Percentiles rank a stretch among this genome's conserved stretches.
phyloP scores from a whole-genome alignment of 2,797 vertebrate species.

The Myotis planiceps region DNA sequence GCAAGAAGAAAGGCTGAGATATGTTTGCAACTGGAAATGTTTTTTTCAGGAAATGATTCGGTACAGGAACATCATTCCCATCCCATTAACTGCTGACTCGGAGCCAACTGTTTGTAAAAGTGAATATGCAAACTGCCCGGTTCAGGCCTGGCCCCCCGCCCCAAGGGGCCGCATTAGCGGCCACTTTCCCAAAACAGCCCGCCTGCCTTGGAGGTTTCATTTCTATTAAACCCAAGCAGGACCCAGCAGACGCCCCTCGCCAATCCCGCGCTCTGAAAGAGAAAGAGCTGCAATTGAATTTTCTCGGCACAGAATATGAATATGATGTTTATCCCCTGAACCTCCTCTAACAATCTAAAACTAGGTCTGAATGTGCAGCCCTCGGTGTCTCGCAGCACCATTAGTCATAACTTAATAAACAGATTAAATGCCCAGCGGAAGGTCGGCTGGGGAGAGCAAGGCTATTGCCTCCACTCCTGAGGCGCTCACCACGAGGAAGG shows the following conservation, averaged over 20 bases:
- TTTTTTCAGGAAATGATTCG: slow-evolving; percentile 89
- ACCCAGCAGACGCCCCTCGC: slow-evolving; percentile 72
- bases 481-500: not conserved
- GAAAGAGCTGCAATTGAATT: slow-evolving; percentile 76
- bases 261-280: not conserved
- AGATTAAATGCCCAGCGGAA: slow-evolving; percentile 53
- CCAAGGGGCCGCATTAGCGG: slow-evolving; percentile 84
- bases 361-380: slow-evolving; percentile 33
- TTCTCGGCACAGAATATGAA: slow-evolving; percentile 71
- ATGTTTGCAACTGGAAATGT: slow-evolving; percentile 88
- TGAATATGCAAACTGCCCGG: slow-evolving; percentile 87
- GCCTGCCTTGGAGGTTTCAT: slow-evolving; percentile 78
- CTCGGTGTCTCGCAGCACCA: not conserved
- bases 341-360: slow-evolving; percentile 73
- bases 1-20: slow-evolving; percentile 85
- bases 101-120: slow-evolving; percentile 89
- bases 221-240: slow-evolving; percentile 84
- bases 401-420: slow-evolving; percentile 70
- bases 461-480: not conserved
- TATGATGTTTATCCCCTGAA: slow-evolving; percentile 70
- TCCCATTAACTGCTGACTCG: slow-evolving; percentile 90
- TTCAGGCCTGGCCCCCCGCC: slow-evolving; percentile 80
- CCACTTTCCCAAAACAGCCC: slow-evolving; percentile 82
- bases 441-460: not conserved
- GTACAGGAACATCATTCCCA: slow-evolving; percentile 86